phyloP scores from a whole-genome alignment of 2,797 vertebrate species.

The Notolabrus celidotus region DNA sequence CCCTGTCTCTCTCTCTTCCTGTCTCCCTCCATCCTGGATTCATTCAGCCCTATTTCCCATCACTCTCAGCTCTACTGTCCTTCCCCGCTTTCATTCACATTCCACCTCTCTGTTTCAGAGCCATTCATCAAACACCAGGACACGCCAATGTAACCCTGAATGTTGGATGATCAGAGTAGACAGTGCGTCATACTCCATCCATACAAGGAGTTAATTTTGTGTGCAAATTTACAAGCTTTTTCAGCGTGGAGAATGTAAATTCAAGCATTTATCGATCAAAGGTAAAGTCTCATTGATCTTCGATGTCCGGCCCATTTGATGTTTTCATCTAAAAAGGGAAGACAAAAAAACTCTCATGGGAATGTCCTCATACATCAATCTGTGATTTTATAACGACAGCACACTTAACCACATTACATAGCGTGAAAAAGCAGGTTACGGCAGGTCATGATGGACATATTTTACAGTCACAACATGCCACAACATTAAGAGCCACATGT shows the following conservation, averaged over 20 bases:
- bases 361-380: not conserved
- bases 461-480: slow-evolving; percentile 11
- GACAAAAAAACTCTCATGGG: slow-evolving; percentile 15
- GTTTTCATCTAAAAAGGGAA: not conserved
- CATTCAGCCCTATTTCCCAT: slow-evolving; percentile 45
- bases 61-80: slow-evolving; percentile 6
- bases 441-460: not conserved
- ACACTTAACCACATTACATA: not conserved
- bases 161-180: not conserved
- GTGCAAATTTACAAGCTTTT: not conserved
- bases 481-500: not conserved
- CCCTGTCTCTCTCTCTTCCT: slow-evolving; percentile 1
- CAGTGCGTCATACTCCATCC: not conserved
- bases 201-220: not conserved
- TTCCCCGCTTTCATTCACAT: slow-evolving; percentile 37
- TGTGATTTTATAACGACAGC: not conserved
- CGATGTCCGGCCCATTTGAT: slow-evolving; percentile 11
- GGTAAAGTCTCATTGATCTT: slow-evolving; percentile 4
- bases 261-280: slow-evolving; percentile 5
- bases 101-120: slow-evolving; percentile 11
- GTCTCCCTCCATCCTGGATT: slow-evolving; percentile 32
- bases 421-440: not conserved
- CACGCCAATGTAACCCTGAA: slow-evolving; percentile 5
- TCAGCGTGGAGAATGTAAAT: slow-evolving; percentile 10
- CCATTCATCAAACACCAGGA: slow-evolving; percentile 22